Percentiles rank a stretch among this genome's conserved stretches.
Evolutionary conservation across 1,140 invertebrate species (phyloP).

Genomic region (Oedothorax gibbosus): DNA sequence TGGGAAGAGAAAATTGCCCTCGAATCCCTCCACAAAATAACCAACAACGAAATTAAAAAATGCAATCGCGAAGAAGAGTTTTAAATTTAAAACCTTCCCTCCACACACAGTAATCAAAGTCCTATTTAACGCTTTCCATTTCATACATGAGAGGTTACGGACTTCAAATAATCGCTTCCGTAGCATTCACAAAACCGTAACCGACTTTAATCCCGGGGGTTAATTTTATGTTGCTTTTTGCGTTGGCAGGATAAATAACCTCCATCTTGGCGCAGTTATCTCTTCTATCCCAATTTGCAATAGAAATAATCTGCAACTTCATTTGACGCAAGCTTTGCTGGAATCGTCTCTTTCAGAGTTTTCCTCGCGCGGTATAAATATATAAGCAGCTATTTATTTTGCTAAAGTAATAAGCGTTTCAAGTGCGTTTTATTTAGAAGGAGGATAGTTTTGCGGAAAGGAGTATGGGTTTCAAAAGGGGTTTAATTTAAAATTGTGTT

Average conservation of each 20-base stretch:
- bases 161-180: conserved; percentile 1
- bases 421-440: too few relatives aligned
- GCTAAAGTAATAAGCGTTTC: too few relatives aligned
- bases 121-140: conserved; percentile 39
- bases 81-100: not conserved
- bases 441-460: too few relatives aligned
- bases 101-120: conserved; percentile 26
- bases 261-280: conserved; percentile 36
- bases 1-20: not conserved
- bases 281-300: conserved; percentile 20
- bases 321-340: conserved; percentile 7
- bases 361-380: too few relatives aligned
- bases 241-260: not conserved
- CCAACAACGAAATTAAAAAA: not conserved
- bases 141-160: conserved; percentile 30
- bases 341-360: too few relatives aligned
- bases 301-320: conserved; percentile 42
- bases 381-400: too few relatives aligned
- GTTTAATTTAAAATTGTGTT: too few relatives aligned
- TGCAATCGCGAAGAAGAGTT: not conserved
- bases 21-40: not conserved
- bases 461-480: too few relatives aligned
- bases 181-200: conserved; percentile 39
- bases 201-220: conserved; percentile 40
- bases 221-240: conserved; percentile 46